Evolutionary conservation across 2,888 invertebrate species (phyloP).

Genomic region (Cataglyphis rosenhaueri): DNA sequence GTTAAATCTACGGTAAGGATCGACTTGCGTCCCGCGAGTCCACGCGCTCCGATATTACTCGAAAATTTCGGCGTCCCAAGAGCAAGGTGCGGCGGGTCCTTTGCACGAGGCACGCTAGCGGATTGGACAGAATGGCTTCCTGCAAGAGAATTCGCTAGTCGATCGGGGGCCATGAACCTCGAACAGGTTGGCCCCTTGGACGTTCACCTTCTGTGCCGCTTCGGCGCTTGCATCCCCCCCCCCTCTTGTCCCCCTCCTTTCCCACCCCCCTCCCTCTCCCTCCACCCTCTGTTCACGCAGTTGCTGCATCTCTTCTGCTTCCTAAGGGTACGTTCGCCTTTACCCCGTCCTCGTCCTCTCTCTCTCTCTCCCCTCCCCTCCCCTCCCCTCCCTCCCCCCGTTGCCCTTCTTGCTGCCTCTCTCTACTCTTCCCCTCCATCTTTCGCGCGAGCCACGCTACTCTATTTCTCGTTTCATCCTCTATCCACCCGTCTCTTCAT

Average conservation of each 20-base stretch:
- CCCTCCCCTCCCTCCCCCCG: constrained; percentile 44
- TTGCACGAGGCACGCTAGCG: constrained; percentile 75
- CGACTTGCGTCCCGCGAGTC: not conserved
- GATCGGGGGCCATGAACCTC: constrained; percentile 85
- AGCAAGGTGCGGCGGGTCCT: constrained; percentile 67
- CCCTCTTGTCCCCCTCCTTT: constrained; percentile 60
- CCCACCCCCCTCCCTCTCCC: constrained; percentile 55
- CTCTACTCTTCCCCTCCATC: constrained; percentile 45
- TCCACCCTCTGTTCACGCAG: constrained; percentile 57
- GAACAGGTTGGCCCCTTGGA: constrained; percentile 86
- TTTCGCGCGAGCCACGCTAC: constrained; percentile 37
- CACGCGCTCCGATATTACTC: not conserved
- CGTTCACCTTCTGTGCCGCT: constrained; percentile 83
- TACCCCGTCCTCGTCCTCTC: constrained; percentile 47
- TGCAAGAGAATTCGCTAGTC: constrained; percentile 82
- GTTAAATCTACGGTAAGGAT: not conserved
- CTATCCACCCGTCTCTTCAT: constrained; percentile 23
- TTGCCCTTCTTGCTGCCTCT: constrained; percentile 34
- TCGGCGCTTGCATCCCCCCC: constrained; percentile 69
- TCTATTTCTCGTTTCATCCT: constrained; percentile 48
- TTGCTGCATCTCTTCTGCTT: constrained; percentile 67
- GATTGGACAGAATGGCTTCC: constrained; percentile 79
- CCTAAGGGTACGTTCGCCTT: constrained; percentile 71
- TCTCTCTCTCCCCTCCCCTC: constrained; percentile 28
- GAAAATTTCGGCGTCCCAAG: constrained; percentile 40